Evolutionary conservation across 2,888 invertebrate species (phyloP).

Genomic region (Luffia ferchaultella): DNA sequence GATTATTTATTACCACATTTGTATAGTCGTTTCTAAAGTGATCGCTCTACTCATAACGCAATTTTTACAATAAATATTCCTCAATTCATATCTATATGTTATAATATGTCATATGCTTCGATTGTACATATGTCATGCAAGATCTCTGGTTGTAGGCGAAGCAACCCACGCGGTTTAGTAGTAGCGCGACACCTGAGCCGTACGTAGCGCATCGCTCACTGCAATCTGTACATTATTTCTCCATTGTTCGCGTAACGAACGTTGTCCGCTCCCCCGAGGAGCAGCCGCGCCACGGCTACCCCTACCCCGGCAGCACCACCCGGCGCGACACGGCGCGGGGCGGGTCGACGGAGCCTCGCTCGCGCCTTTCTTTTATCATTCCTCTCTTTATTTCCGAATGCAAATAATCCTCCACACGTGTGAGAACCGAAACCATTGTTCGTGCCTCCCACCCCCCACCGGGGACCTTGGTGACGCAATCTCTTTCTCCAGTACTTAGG

Average conservation of each 20-base stretch:
- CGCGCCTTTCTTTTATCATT: constrained; percentile 67
- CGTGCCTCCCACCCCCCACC: constrained; percentile 53
- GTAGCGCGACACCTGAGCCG: constrained; percentile 51
- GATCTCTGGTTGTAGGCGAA: too few relatives aligned
- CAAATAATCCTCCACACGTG: constrained; percentile 69
- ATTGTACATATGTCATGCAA: too few relatives aligned
- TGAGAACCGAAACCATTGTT: constrained; percentile 69
- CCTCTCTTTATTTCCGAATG: constrained; percentile 69
- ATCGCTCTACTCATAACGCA: too few relatives aligned
- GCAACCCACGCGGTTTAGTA: too few relatives aligned
- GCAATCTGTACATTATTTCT: constrained; percentile 68
- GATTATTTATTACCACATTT: too few relatives aligned
- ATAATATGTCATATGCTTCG: too few relatives aligned
- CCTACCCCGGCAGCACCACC: constrained; percentile 28
- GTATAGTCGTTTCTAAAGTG: too few relatives aligned
- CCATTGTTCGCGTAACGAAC: constrained; percentile 68
- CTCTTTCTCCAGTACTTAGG: constrained; percentile 60
- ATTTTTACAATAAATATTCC: too few relatives aligned
- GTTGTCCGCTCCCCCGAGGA: constrained; percentile 25
- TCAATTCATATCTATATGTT: too few relatives aligned
- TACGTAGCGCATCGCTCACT: constrained; percentile 65
- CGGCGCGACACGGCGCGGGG: constrained; percentile 61
- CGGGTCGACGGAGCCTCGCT: constrained; percentile 62
- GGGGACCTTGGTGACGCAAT: constrained; percentile 65
- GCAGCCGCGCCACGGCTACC: constrained; percentile 13